phyloP scores from a whole-genome alignment of 2,797 vertebrate genomes.

The Oryzias sinensis region DNA sequence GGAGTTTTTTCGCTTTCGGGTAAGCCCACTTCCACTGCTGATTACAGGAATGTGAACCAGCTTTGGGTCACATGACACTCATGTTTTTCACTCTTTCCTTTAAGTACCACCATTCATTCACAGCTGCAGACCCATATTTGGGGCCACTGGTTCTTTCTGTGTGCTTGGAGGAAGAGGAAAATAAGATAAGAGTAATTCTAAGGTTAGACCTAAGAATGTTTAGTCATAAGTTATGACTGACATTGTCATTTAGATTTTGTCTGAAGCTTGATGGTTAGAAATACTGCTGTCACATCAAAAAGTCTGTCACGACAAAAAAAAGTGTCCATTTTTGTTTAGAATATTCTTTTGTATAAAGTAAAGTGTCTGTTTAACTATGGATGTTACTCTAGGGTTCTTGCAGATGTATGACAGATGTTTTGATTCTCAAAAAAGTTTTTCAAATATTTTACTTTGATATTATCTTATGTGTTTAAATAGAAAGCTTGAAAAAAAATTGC shows the following conservation, averaged over 20 bases:
- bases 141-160: conserved; percentile 80
- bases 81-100: conserved; percentile 1
- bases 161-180: conserved; percentile 80
- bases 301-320: no score
- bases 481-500: background rate
- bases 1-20: conserved; percentile 73
- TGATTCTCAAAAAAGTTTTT: no score
- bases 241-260: background rate
- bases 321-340: background rate
- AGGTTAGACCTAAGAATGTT: conserved; percentile 55
- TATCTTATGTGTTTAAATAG: background rate
- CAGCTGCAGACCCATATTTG: conserved; percentile 69
- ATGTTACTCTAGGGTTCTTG: no score
- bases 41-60: background rate
- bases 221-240: background rate
- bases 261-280: background rate
- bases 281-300: background rate
- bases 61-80: background rate
- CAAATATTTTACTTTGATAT: no score
- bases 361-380: background rate
- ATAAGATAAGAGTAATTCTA: conserved; percentile 76
- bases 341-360: background rate
- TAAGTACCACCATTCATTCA: conserved; percentile 81
- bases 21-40: conserved; percentile 40
- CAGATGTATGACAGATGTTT: no score